Evolutionary conservation across 2,888 invertebrate species (phyloP).

Genomic region (Conus canariensis): DNA sequence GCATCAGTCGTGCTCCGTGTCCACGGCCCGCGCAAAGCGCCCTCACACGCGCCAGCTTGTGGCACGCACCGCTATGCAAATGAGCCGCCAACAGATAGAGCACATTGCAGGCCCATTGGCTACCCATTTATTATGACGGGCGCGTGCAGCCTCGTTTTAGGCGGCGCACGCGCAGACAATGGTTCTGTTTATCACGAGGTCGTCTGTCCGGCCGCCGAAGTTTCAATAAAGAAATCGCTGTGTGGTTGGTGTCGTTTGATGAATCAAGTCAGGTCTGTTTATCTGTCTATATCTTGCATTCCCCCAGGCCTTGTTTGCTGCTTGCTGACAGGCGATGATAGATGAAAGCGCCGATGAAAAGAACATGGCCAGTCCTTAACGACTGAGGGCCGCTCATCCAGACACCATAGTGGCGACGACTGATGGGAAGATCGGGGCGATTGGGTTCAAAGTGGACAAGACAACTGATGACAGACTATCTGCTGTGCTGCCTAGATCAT

Average conservation of each 20-base stretch:
- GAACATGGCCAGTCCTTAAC: not conserved
- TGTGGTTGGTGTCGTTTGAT: not conserved
- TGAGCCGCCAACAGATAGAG: slow-evolving; percentile 7
- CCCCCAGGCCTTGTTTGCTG: not conserved
- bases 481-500: not conserved
- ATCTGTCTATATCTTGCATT: not conserved
- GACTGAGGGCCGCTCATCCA: no score
- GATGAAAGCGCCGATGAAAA: slow-evolving; percentile 1
- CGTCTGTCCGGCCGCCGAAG: not conserved
- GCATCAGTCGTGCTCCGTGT: no score
- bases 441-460: not conserved
- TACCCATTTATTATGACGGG: slow-evolving; percentile 21
- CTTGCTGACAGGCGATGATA: not conserved
- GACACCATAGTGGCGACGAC: no score
- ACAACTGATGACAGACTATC: not conserved
- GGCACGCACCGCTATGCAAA: slow-evolving; percentile 36
- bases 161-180: not conserved
- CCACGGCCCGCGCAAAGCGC: not conserved
- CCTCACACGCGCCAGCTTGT: slow-evolving; percentile 12
- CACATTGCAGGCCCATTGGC: slow-evolving; percentile 30
- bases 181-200: not conserved
- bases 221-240: not conserved
- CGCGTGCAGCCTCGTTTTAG: slow-evolving; percentile 36
- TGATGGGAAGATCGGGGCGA: no score
- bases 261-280: not conserved